Base-by-base conservation (phyloP, 2,113 vertebrate genomes). In the Scytalopus superciliaris region DNA sequence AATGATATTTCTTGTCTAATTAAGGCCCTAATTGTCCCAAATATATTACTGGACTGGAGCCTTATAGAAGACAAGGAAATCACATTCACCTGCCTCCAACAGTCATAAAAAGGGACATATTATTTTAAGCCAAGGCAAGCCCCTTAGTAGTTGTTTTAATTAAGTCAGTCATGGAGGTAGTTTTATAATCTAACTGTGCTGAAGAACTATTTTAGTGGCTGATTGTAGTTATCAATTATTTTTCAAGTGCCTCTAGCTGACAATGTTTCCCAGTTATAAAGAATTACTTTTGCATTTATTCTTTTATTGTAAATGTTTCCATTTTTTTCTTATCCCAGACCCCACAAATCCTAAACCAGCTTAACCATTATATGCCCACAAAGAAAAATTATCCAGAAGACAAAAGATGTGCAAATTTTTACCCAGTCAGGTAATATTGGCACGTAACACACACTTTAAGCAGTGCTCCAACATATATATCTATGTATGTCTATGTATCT, bases 181-280 rank as follows among this genome's bases (percentile, higher is more conserved):
- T 80, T 96, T 94, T 77, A 81, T 72, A 93, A 53, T 47, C 52
- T 81, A 59, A 44, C 56, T 89, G 37, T 86, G 76, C 81, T 79
- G 69, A 82, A 94, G 60, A 82, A 39, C 39, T 50, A 45, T 74
- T 92, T 95, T 77, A 87, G 57, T 27, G 39, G 35, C 42, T 75
- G 64, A 70, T 14, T 76, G 55, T 50, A 81, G 73, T 52, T 44
- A 91, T 52, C 80, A 89, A 52, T 80, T 89, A 79, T 78, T 94
- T 93, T 74, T 78, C 79, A 81, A 77, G 57, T 86, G 39, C 33
- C 55, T 69, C 90, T 84, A 59, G 79, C 52, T 84, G 47, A 50
- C 67, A 85, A 81, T 52, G 70, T 28, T 77, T 79, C 31, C 67
- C 37, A 44, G 37, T 62, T 90, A 80, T 35, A 83, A 28, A 57